Conservation (phyloP, 2,113 vertebrate species). For the Lepus americanus region DNA sequence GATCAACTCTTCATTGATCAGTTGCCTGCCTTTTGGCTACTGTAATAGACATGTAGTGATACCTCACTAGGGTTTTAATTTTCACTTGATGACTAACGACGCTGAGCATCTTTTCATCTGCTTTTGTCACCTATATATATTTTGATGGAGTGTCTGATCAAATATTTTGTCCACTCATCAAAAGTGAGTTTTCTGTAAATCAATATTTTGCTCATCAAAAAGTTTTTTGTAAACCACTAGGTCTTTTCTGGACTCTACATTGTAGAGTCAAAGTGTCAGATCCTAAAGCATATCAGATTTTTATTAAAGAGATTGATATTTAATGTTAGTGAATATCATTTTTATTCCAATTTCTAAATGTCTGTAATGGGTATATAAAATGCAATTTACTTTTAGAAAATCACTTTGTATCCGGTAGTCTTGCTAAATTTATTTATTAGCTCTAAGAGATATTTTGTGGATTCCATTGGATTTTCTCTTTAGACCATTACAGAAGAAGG, state of each 20-base stretch:
- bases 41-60: not conserved
- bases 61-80: slow-evolving; percentile 20
- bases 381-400: too few relatives aligned
- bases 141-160: slow-evolving; percentile 1
- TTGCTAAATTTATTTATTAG: too few relatives aligned
- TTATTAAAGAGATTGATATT: too few relatives aligned
- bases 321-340: too few relatives aligned
- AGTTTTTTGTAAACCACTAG: not conserved
- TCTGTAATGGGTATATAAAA: too few relatives aligned
- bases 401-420: too few relatives aligned
- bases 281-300: too few relatives aligned
- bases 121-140: not conserved
- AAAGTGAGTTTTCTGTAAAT: not conserved
- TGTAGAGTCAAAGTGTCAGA: not conserved
- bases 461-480: too few relatives aligned
- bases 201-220: not conserved
- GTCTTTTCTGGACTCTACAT: not conserved
- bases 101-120: not conserved
- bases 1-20: not conserved
- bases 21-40: slow-evolving; percentile 22
- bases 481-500: too few relatives aligned
- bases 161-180: slow-evolving; percentile 31
- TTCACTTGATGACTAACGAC: not conserved
- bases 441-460: too few relatives aligned
- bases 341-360: too few relatives aligned